Conservation (phyloP, 2,113 vertebrate genomes). For the Piaya cayana region DNA sequence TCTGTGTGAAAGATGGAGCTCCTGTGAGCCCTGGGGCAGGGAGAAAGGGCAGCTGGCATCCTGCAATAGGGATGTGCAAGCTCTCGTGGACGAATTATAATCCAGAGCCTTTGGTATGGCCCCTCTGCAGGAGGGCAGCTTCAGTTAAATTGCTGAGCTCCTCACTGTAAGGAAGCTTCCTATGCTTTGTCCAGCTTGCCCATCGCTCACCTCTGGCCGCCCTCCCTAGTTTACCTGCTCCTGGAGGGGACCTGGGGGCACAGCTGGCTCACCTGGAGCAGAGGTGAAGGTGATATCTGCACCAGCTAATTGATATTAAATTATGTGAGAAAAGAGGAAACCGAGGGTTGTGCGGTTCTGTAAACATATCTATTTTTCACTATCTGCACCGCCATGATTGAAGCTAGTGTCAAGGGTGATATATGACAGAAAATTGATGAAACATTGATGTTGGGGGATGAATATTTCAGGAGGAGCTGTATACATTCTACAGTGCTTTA, state of each 20-base stretch:
- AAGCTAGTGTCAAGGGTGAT: slow-evolving; percentile 24
- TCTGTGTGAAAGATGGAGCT: accelerated
- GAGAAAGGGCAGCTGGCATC: not conserved
- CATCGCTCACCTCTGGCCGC: accelerated
- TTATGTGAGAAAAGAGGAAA: not conserved
- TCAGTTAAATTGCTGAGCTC: accelerated
- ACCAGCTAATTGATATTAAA: not conserved
- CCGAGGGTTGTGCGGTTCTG: not conserved
- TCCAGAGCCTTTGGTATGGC: not conserved
- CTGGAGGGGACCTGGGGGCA: not conserved
- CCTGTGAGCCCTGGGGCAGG: not conserved
- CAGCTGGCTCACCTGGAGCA: not conserved
- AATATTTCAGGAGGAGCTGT: slow-evolving; percentile 61
- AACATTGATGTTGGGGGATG: slow-evolving; percentile 49
- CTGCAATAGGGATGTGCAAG: accelerated
- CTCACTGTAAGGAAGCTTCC: accelerated
- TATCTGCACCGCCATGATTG: not conserved
- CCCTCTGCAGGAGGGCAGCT: not conserved
- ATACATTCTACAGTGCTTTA: not conserved
- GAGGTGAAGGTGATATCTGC: not conserved
- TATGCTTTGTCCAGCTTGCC: accelerated
- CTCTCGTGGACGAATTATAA: accelerated
- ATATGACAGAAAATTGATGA: slow-evolving; percentile 47
- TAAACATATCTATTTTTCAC: slow-evolving; percentile 36
- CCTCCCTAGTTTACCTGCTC: accelerated